Conservation (phyloP, 2,888 invertebrate species). For the Yponomeuta evonymella region DNA sequence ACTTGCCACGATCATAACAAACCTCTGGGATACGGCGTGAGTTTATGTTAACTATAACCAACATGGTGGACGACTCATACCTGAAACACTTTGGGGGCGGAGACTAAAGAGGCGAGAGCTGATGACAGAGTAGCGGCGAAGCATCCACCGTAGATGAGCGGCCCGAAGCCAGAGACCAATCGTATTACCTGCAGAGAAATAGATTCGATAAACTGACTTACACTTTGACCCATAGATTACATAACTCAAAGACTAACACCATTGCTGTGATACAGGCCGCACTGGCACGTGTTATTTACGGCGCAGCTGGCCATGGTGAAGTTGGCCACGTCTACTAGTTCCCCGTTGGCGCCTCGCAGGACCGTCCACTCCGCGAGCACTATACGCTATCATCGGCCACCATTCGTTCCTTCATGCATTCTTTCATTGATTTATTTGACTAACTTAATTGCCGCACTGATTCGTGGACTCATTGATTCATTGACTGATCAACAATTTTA, state of each 20-base stretch:
- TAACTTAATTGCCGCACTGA: too few relatives aligned
- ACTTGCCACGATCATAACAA: too few relatives aligned
- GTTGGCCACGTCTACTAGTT: slow-evolving; percentile 73
- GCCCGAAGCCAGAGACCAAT: slow-evolving; percentile 89
- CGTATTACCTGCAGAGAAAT: slow-evolving; percentile 82
- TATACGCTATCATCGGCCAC: too few relatives aligned
- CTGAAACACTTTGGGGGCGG: slow-evolving; percentile 96
- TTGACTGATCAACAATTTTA: too few relatives aligned
- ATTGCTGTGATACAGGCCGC: slow-evolving; percentile 86
- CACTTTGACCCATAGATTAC: too few relatives aligned
- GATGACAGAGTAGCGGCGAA: slow-evolving; percentile 98
- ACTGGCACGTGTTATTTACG: slow-evolving; percentile 70
- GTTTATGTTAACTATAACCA: not conserved
- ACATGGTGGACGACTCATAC: slow-evolving; percentile 25
- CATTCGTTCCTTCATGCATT: too few relatives aligned
- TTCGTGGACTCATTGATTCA: too few relatives aligned
- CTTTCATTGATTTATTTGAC: too few relatives aligned
- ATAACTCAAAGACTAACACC: slow-evolving; percentile 73
- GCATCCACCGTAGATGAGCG: slow-evolving; percentile 96
- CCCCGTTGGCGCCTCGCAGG: slow-evolving; percentile 87
- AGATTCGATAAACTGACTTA: not conserved
- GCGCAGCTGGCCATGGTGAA: slow-evolving; percentile 75
- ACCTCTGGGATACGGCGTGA: too few relatives aligned
- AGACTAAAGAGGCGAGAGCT: slow-evolving; percentile 95
- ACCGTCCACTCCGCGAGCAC: too few relatives aligned